Evolutionary conservation across 2,113 vertebrate genomes (phyloP).

Genomic region (Globicephala melas): DNA sequence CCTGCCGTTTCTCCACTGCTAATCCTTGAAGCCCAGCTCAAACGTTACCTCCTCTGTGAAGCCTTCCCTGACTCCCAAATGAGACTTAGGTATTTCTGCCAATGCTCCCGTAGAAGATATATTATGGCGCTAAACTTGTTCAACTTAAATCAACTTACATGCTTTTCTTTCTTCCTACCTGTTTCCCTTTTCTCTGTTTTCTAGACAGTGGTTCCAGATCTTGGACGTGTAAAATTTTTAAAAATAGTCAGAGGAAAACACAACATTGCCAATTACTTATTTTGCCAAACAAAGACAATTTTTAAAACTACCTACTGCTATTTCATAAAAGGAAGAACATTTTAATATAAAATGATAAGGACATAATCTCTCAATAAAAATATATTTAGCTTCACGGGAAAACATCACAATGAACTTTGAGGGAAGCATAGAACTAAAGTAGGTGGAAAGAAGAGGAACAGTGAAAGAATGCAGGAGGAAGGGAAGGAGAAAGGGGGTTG

Average conservation of each 20-base stretch:
- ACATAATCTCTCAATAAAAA: not conserved
- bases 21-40: slow-evolving; percentile 50
- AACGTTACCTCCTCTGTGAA: slow-evolving; percentile 26
- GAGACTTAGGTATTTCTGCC: not conserved
- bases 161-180: not conserved
- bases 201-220: not conserved
- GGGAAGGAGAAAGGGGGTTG: not conserved
- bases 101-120: not conserved
- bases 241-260: not conserved
- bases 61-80: slow-evolving; percentile 13
- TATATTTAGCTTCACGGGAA: not conserved
- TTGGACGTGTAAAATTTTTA: not conserved
- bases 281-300: slow-evolving; percentile 24
- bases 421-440: not conserved
- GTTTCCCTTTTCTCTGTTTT: not conserved
- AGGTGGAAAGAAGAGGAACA: not conserved
- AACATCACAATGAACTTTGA: not conserved
- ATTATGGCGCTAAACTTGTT: not conserved
- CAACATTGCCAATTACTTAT: not conserved
- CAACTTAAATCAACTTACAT: not conserved
- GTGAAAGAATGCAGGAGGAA: not conserved
- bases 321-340: slow-evolving; percentile 35
- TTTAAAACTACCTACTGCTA: not conserved
- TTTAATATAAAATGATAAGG: not conserved
- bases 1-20: slow-evolving; percentile 15